Conservation (phyloP, 2,797 vertebrate species). For the Rhinatrema bivittatum region DNA sequence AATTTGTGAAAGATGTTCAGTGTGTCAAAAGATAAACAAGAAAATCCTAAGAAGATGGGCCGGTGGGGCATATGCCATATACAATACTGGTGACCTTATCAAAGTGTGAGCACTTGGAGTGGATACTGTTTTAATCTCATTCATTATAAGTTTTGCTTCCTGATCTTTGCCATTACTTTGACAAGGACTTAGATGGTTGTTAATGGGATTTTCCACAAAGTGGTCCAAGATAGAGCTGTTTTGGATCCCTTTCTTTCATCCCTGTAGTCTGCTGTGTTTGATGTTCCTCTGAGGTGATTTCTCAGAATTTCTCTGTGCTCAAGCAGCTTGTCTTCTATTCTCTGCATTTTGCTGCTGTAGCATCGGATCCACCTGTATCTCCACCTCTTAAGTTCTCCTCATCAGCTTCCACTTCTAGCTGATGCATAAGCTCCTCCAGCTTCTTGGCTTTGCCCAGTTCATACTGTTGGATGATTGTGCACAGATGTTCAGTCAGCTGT, state of each 20-base stretch:
- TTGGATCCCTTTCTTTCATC: not conserved
- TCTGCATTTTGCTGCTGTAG: conserved; percentile 48
- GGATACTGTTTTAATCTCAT: conserved; percentile 4
- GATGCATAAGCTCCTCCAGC: conserved; percentile 86
- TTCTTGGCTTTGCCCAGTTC: conserved; percentile 85
- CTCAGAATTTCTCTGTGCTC: not conserved
- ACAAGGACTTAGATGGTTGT: not conserved
- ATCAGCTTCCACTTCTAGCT: conserved; percentile 71
- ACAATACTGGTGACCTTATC: not conserved
- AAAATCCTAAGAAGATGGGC: too few relatives aligned
- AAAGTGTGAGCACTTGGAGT: conserved; percentile 14
- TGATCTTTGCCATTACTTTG: not conserved
- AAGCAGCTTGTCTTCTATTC: conserved; percentile 17
- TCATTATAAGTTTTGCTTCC: conserved; percentile 3
- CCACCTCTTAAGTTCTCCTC: conserved; percentile 62
- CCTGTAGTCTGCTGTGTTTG: not conserved
- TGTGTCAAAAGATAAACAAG: too few relatives aligned
- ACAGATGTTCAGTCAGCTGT: conserved; percentile 90
- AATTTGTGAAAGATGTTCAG: too few relatives aligned
- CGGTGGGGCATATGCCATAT: too few relatives aligned
- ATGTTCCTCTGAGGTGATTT: not conserved
- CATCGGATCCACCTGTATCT: conserved; percentile 49
- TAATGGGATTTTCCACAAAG: not conserved
- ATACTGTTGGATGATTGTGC: conserved; percentile 93
- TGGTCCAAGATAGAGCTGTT: conserved; percentile 4